These are phyloP conservation scores for Rhombomys opimus DNA, from an alignment of 2,113 vertebrate species.

Conservation along the genomic window DNA sequence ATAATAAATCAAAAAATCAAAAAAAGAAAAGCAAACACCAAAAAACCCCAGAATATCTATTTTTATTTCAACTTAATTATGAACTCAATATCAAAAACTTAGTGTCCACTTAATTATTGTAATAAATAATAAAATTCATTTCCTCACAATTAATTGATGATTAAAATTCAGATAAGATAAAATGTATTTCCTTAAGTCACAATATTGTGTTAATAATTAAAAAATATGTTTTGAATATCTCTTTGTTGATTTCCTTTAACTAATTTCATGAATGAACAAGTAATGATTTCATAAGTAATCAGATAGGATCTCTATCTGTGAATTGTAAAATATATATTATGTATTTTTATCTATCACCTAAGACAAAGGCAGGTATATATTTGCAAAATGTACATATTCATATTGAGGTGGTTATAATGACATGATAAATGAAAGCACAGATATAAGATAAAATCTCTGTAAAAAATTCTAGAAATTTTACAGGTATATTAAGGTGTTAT, in stretches of 20 bases:
- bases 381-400: neutral
- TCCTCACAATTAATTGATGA: neutral
- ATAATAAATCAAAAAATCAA: too few relatives aligned
- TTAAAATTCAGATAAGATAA: conserved; percentile 23
- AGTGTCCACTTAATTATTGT: too few relatives aligned
- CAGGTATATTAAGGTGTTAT: neutral
- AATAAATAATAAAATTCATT: neutral
- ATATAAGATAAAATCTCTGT: neutral
- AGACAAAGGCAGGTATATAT: neutral
- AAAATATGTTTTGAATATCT: neutral
- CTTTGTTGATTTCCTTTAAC: neutral
- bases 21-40: too few relatives aligned
- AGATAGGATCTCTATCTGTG: neutral
- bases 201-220: conserved; percentile 29
- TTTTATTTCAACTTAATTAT: neutral
- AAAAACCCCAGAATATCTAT: too few relatives aligned
- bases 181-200: neutral
- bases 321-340: neutral
- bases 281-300: neutral
- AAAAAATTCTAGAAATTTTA: conserved; percentile 12
- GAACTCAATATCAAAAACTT: neutral
- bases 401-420: neutral
- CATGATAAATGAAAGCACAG: neutral
- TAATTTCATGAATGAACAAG: neutral
- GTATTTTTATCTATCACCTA: neutral